Conservation (phyloP, 2,113 vertebrate genomes). For the Sitta europaea region DNA sequence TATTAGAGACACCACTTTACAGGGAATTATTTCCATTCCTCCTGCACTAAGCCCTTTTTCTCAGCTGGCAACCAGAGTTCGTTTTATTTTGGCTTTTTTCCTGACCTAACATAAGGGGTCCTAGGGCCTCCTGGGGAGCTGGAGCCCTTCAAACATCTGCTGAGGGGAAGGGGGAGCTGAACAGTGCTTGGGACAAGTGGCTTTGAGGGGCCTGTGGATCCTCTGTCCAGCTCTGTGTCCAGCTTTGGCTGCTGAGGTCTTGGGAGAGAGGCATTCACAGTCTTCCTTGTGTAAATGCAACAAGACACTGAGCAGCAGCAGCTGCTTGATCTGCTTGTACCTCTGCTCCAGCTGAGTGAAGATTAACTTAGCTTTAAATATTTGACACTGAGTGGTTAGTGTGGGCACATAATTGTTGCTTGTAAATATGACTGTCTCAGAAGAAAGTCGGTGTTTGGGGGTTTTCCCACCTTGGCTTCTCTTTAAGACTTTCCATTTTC, state of each 20-base stretch:
- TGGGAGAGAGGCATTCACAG: accelerated
- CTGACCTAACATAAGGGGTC: not conserved
- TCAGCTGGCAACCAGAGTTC: not conserved
- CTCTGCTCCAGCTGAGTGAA: accelerated
- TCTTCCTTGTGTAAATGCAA: not conserved
- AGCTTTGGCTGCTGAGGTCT: not conserved
- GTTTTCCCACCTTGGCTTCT: not conserved
- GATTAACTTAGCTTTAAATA: not conserved
- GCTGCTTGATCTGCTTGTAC: not conserved
- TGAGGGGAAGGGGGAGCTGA: accelerated
- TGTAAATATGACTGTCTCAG: not conserved
- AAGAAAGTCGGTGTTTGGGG: not conserved
- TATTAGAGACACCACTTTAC: not conserved
- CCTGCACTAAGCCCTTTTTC: not conserved
- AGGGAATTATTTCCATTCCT: not conserved
- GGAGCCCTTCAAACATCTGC: not conserved
- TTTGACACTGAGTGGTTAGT: not conserved
- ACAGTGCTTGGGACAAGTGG: not conserved
- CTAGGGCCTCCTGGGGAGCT: not conserved
- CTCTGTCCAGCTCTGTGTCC: not conserved
- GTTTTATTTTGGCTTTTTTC: not conserved
- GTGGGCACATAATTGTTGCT: not conserved
- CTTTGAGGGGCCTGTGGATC: not conserved
- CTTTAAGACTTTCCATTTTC: not conserved
- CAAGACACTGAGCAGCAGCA: not conserved